These are phyloP conservation scores for Prinia subflava DNA, from an alignment of 2,113 vertebrate genomes.

Conservation along the genomic window DNA sequence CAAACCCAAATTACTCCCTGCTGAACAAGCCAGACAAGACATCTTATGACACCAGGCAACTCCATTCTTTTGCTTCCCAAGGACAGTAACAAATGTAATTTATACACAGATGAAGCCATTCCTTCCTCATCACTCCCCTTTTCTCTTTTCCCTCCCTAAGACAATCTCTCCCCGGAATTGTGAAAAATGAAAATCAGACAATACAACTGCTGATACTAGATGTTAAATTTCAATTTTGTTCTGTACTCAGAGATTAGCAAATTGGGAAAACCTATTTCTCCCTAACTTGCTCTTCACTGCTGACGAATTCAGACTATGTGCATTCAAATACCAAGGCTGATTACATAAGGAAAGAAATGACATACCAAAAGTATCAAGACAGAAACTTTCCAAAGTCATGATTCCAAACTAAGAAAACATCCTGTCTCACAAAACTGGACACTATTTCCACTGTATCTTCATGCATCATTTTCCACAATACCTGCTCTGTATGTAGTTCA, in stretches of 20 bases:
- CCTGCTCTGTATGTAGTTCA: neutral
- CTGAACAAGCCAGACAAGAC: neutral
- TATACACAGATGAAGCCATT: neutral
- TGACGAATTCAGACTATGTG: neutral
- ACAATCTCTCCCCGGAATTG: neutral
- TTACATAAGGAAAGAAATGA: neutral
- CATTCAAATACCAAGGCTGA: neutral
- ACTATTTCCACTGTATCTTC: neutral
- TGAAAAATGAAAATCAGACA: neutral
- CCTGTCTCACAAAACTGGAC: neutral
- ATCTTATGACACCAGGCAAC: neutral
- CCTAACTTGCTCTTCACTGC: neutral
- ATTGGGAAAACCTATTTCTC: neutral
- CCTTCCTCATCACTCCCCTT: neutral
- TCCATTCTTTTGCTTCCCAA: neutral
- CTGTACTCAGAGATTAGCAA: conserved; percentile 4
- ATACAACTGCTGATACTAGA: neutral
- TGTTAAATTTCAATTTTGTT: neutral
- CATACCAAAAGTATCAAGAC: neutral
- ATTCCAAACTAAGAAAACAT: neutral
- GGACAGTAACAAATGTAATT: neutral
- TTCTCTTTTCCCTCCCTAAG: neutral
- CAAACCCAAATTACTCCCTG: neutral
- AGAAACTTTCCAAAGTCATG: neutral
- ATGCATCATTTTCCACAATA: neutral